Conservation (phyloP, 2,888 invertebrate genomes). For the Siphlonurus alternatus region DNA sequence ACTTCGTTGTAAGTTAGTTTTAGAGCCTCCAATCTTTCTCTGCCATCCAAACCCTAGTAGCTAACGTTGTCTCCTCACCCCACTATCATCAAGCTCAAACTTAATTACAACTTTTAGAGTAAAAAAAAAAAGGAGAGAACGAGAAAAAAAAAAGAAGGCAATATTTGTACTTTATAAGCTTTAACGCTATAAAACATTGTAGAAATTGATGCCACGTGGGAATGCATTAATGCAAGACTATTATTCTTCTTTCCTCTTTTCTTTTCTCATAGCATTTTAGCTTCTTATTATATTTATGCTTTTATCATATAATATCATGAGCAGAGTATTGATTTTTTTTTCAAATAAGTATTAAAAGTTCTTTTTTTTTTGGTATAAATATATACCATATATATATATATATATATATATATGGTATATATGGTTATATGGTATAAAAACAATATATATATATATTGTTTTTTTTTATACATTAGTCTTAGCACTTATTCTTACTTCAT, state of each 20-base stretch:
- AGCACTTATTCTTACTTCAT: neutral
- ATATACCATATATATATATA: neutral
- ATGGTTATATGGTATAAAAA: too few relatives aligned
- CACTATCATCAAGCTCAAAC: neutral
- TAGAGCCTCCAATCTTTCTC: slow-evolving; percentile 5
- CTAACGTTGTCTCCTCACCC: neutral
- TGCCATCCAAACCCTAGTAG: neutral
- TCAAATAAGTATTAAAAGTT: neutral
- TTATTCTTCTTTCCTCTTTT: too few relatives aligned
- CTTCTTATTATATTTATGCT: too few relatives aligned
- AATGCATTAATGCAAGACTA: too few relatives aligned
- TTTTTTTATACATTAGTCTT: neutral
- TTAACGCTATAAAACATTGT: neutral
- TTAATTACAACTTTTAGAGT: slow-evolving; percentile 2
- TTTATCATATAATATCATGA: too few relatives aligned
- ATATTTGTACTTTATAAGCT: neutral
- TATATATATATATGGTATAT: neutral
- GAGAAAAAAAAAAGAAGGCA: neutral
- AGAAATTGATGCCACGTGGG: neutral
- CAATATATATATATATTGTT: neutral
- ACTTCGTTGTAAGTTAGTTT: neutral
- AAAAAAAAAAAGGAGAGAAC: neutral
- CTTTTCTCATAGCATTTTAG: too few relatives aligned
- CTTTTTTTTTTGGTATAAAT: neutral
- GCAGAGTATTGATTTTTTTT: neutral